Evolutionary conservation across 1,140 invertebrate genomes (phyloP).

Genomic region (Platorchestia sp.): DNA sequence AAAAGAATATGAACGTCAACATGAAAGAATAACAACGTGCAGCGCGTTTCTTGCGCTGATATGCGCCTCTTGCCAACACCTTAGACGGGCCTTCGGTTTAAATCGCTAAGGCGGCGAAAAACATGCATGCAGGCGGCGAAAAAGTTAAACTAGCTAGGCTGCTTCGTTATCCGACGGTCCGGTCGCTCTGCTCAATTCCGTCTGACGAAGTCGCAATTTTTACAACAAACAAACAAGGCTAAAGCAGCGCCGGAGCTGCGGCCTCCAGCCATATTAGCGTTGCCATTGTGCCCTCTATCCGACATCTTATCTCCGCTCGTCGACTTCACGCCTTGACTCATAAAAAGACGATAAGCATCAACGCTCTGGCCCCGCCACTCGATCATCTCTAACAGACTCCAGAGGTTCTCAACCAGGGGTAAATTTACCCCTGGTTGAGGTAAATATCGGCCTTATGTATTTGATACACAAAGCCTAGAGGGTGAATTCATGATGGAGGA

Average conservation of each 20-base stretch:
- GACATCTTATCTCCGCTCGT: slow-evolving; percentile 23
- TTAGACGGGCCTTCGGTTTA: too few relatives aligned
- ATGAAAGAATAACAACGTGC: too few relatives aligned
- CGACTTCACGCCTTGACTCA: slow-evolving; percentile 19
- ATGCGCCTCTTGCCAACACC: too few relatives aligned
- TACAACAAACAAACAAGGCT: background rate
- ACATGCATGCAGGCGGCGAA: too few relatives aligned
- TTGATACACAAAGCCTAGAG: background rate
- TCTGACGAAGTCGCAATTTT: background rate
- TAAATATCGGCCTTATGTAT: too few relatives aligned
- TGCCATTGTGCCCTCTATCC: background rate
- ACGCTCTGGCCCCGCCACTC: background rate
- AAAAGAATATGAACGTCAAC: too few relatives aligned
- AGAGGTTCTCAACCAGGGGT: too few relatives aligned
- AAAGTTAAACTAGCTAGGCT: too few relatives aligned
- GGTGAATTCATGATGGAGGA: background rate
- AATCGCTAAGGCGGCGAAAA: too few relatives aligned
- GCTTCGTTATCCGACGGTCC: background rate
- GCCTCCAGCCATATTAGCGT: background rate
- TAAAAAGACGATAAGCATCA: slow-evolving; percentile 28
- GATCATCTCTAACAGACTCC: background rate
- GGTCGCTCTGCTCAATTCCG: background rate
- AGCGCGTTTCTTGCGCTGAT: too few relatives aligned
- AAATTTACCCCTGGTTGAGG: too few relatives aligned
- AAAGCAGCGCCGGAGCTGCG: background rate